Evolutionary conservation across 2,888 invertebrate genomes (phyloP), one percentile per base, ranked within the genome.

Genomic region (Agrotis puta): DNA sequence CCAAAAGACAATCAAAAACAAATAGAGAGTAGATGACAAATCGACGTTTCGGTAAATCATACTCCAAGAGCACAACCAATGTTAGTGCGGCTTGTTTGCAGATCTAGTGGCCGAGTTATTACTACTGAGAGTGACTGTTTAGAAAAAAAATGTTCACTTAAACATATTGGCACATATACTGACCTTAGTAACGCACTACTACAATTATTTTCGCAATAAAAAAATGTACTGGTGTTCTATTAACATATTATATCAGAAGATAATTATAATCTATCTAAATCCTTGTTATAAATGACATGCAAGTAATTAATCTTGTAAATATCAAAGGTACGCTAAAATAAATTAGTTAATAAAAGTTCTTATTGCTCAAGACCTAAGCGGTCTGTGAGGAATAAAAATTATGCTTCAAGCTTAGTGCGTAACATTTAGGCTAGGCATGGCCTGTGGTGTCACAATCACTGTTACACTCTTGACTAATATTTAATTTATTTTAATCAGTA

Each of bases 61-160:
- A 66, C n/a, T 67, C 18, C 22, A 33, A n/a, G 14, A 48, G 4
- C 20, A 47, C 18, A 48, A 22, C n/a, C 33, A 33, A n/a, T 39
- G 16, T 22, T 0, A 13, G 2, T 67, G 13, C 48, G 48, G 2
- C 2, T 22, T 22, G 16, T 57, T 57, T 7, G 13, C 20, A 57
- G 45, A 27, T 57, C n/a, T 53, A 68, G 57, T 68, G 47, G 20
- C 39, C 22, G n/a, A 20, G 79, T 75, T 61, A 69, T 66, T 68
- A 57, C 54, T 20, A 22, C n/a, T n/a, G 22, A 45, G 53, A 75
- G 3, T 48, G 43, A 68, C 27, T 14, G 43, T 11, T 65, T 48
- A 51, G 53, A 72, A 63, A 77, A 61, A 56, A 77, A 54, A 50
- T 20, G n/a, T 50, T 20, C 20, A 48, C 24, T 45, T 59, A 47